Conservation (phyloP, 2,113 vertebrate species). For the Jaculus jaculus region DNA sequence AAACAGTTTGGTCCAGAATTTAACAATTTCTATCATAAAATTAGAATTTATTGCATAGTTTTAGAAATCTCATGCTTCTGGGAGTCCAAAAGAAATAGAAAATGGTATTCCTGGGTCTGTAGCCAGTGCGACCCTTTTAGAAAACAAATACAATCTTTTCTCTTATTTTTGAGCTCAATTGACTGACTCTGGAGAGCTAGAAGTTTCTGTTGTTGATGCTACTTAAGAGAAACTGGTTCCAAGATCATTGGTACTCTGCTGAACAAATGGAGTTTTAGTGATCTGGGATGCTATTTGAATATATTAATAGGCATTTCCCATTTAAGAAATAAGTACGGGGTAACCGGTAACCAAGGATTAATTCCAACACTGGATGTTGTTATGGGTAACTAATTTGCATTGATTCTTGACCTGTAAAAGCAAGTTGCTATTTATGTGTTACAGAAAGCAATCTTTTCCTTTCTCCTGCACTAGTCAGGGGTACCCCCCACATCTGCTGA, state of each 20-base stretch:
- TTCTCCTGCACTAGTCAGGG: neutral
- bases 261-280: slow-evolving; percentile 76
- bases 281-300: slow-evolving; percentile 55
- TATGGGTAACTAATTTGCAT: slow-evolving; percentile 62
- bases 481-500: neutral
- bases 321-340: slow-evolving; percentile 70
- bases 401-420: slow-evolving; percentile 6
- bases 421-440: slow-evolving; percentile 7
- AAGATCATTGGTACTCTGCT: slow-evolving; percentile 54
- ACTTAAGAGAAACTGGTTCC: slow-evolving; percentile 51
- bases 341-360: slow-evolving; percentile 67
- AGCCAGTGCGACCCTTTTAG: neutral
- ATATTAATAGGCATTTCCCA: slow-evolving; percentile 68
- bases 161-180: neutral
- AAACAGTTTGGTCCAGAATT: neutral
- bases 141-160: neutral
- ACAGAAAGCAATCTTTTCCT: neutral
- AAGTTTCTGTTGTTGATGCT: neutral
- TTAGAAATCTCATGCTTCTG: slow-evolving; percentile 1
- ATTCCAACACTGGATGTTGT: slow-evolving; percentile 39
- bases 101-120: neutral
- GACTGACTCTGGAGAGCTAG: slow-evolving; percentile 12
- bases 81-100: slow-evolving; percentile 55
- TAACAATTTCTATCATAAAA: neutral
- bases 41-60: neutral